phyloP scores from a whole-genome alignment of 37 sponge, comb jelly and placozoan genomes.

The Amphimedon queenslandica region DNA sequence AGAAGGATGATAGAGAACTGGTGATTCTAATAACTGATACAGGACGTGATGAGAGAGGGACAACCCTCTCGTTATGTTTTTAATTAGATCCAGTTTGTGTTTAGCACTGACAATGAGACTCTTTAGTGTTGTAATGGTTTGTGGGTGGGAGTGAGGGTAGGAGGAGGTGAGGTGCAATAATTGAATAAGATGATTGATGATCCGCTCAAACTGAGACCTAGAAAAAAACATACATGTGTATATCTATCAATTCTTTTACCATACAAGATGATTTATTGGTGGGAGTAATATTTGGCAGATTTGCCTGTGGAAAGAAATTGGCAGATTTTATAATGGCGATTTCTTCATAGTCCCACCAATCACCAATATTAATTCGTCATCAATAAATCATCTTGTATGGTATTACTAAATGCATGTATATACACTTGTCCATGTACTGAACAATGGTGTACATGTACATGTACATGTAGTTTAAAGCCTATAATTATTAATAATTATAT shows the following conservation, averaged over 20 bases:
- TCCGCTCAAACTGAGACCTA: background rate
- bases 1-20: background rate
- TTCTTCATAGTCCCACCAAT: too few species aligned
- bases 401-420: too few species aligned
- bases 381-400: too few species aligned
- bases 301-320: too few species aligned
- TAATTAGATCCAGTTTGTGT: conserved; percentile 17
- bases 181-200: background rate
- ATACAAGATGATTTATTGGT: too few species aligned
- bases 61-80: background rate
- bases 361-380: too few species aligned
- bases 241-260: background rate
- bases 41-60: background rate
- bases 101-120: conserved; percentile 23
- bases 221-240: background rate
- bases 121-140: conserved; percentile 2
- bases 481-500: too few species aligned
- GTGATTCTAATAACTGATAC: background rate
- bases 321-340: too few species aligned
- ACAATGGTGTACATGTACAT: too few species aligned
- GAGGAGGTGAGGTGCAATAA: background rate
- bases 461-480: too few species aligned
- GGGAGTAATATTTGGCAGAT: too few species aligned
- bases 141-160: background rate
- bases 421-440: too few species aligned